phyloP scores from a whole-genome alignment of 1,140 invertebrate species.

The Meloidogyne chitwoodi region DNA sequence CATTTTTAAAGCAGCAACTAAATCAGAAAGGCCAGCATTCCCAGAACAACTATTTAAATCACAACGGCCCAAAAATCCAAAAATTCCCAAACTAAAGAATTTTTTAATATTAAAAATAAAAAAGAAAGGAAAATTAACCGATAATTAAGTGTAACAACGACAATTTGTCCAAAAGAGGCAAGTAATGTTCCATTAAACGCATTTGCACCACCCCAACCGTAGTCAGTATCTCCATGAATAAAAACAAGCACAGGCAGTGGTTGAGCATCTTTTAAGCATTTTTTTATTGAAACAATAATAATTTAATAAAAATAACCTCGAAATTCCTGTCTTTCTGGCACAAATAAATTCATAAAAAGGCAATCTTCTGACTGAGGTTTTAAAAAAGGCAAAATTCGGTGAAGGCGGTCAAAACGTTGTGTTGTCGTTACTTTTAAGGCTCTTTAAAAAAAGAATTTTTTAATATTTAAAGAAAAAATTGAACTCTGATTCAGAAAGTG shows the following conservation, averaged over 20 bases:
- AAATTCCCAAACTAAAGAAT: slow-evolving; percentile 15
- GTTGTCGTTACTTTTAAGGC: slow-evolving; percentile 71
- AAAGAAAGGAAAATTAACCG: slow-evolving; percentile 52
- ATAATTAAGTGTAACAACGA: slow-evolving; percentile 60
- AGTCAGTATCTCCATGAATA: slow-evolving; percentile 55
- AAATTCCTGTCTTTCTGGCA: slow-evolving; percentile 65
- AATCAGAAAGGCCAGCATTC: slow-evolving; percentile 54
- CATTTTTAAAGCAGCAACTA: slow-evolving; percentile 61
- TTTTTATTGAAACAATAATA: slow-evolving; percentile 18
- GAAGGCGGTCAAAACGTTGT: slow-evolving; percentile 78
- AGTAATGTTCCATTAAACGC: slow-evolving; percentile 54
- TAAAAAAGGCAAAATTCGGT: slow-evolving; percentile 77
- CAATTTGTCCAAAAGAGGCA: slow-evolving; percentile 53
- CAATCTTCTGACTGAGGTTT: slow-evolving; percentile 91
- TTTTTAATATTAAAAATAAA: background rate
- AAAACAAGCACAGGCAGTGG: slow-evolving; percentile 46
- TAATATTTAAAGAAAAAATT: slow-evolving; percentile 20
- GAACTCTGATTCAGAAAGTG: slow-evolving; percentile 56
- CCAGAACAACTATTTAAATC: slow-evolving; percentile 53
- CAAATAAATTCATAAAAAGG: slow-evolving; percentile 90
- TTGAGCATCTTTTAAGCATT: slow-evolving; percentile 7
- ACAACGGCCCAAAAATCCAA: slow-evolving; percentile 57
- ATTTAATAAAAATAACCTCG: background rate
- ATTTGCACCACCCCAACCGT: slow-evolving; percentile 56
- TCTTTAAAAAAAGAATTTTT: slow-evolving; percentile 33